Base-by-base conservation (phyloP, 2,797 vertebrate species). In the Onychomys leucogaster region DNA sequence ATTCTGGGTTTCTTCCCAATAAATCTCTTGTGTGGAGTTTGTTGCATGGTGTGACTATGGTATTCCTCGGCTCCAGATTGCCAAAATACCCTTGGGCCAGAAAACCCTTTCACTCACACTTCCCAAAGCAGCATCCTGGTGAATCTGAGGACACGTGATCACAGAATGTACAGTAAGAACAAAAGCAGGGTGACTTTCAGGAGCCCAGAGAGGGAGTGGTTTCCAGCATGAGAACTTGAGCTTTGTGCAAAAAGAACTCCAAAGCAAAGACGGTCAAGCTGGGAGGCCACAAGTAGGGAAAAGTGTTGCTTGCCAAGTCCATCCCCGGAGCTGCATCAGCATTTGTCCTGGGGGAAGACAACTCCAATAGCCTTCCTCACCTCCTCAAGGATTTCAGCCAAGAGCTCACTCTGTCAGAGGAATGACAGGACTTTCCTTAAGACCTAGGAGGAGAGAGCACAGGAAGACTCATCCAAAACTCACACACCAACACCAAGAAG, bases 381-480 rank as follows among this genome's bases (percentile, higher is more conserved):
- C 75, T 98, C 98, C 10, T 98, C 98, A 25, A 98, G 61, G 81
- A 98, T 97, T 59, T 95, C 91, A 19, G 98, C 98, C 49, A 98
- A 67, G 65, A 91, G 97, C 96, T 98, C 98, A 63, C 98, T 99
- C 98, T 0, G 82, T 95, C 96, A 98, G 94, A 2, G 98, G 97
- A 76, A 98, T 96, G 43, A 98, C 27, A 14, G 98, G 98, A 69
- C 98, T 98, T 90, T 99, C 98, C 93, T 98, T 98, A 89, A 98
- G 92, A 69, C 98, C 98, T 98, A 75, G 7, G 71, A 11, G 57
- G 80, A 25, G n/a, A 85, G 27, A 96, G 41, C 12, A 3, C 77
- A 94, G 37, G 7, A 52, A 49, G 12, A 61, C 5, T 21, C 37
- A 32, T 25, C 11, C 41, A 57, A 85, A 65, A 25, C 2, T 6